phyloP scores from a whole-genome alignment of 2,888 invertebrate species.

The Aphidius colemani region DNA sequence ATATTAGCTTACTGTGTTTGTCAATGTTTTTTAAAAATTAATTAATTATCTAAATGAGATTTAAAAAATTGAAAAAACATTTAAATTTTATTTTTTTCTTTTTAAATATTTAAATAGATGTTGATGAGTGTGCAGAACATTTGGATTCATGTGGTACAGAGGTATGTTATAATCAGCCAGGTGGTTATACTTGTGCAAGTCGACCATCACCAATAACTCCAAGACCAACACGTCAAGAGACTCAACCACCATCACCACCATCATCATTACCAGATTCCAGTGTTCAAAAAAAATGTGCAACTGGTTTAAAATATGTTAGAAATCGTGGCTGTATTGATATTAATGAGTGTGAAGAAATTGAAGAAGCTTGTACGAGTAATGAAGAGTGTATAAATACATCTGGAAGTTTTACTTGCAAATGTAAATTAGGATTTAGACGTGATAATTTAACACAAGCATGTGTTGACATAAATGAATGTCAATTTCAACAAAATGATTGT shows the following conservation, averaged over 20 bases:
- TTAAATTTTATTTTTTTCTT: background rate
- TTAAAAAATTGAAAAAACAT: too few relatives aligned
- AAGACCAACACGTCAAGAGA: constrained; percentile 32
- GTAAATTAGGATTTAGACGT: constrained; percentile 68
- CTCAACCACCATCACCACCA: constrained; percentile 21
- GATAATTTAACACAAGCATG: constrained; percentile 69
- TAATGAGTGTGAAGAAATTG: constrained; percentile 68
- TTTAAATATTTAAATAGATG: constrained; percentile 64
- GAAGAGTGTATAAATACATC: constrained; percentile 72
- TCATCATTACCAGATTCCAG: background rate
- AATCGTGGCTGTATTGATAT: constrained; percentile 64
- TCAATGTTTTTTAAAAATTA: background rate
- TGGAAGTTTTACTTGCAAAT: constrained; percentile 72
- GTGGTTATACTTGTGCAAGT: constrained; percentile 67
- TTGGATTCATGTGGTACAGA: constrained; percentile 66
- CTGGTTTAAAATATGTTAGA: constrained; percentile 41
- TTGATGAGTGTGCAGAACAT: constrained; percentile 76
- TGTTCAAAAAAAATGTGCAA: constrained; percentile 33
- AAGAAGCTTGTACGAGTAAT: constrained; percentile 66
- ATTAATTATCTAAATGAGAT: too few relatives aligned
- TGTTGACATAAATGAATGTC: constrained; percentile 83
- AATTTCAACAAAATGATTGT: constrained; percentile 73
- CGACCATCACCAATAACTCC: constrained; percentile 42
- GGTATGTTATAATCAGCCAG: constrained; percentile 71
- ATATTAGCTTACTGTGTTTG: background rate